These are phyloP conservation scores for Pantherophis vulpinus DNA, from an alignment of 2,797 vertebrate genomes.

Conservation along the genomic window DNA sequence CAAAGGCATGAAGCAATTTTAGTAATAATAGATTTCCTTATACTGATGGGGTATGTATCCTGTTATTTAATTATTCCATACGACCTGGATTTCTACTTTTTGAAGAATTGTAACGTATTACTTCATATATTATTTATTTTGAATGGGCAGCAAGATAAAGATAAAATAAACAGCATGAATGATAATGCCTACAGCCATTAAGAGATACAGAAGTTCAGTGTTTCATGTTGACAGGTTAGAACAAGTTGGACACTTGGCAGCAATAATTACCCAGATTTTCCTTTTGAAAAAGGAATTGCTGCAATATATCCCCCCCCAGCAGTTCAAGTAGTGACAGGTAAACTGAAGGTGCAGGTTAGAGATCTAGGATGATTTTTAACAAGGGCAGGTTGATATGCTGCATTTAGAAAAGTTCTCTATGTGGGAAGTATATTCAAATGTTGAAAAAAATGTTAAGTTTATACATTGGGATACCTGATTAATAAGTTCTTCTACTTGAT, in stretches of 20 bases:
- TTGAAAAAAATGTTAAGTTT: neutral
- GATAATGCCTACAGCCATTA: neutral
- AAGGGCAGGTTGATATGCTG: neutral
- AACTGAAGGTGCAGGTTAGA: neutral
- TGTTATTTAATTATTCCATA: neutral
- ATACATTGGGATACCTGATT: neutral
- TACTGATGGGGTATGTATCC: neutral
- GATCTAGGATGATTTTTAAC: neutral
- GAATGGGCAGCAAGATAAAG: neutral
- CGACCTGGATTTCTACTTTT: neutral
- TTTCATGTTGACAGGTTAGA: neutral
- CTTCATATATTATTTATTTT: neutral
- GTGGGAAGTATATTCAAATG: neutral
- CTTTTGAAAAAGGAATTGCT: neutral
- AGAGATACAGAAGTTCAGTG: constrained; percentile 1
- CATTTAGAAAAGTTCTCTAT: neutral
- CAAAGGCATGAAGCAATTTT: neutral
- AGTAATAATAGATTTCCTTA: neutral
- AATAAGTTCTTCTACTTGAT: neutral
- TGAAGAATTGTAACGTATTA: neutral
- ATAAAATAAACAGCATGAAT: neutral
- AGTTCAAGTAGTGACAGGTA: neutral
- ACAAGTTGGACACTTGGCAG: constrained; percentile 3
- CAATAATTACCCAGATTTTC: neutral
- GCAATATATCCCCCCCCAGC: neutral